These are phyloP conservation scores for Siderastrea siderea DNA, from an alignment of 92 coral and sea anemone genomes.

Conservation along the genomic window DNA sequence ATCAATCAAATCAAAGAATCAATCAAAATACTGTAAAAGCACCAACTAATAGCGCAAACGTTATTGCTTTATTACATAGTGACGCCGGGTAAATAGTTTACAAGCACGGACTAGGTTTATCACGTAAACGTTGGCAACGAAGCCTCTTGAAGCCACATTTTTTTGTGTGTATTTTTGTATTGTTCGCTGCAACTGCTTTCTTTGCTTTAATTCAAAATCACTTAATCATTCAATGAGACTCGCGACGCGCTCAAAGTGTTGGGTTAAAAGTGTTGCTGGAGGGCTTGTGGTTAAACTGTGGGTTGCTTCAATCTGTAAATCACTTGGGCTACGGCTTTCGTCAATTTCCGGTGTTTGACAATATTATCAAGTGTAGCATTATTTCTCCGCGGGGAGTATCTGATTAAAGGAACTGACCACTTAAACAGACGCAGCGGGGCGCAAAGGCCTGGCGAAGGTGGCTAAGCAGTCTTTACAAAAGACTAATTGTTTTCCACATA, in stretches of 20 bases:
- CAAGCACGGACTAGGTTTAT: background rate
- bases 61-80: too few relatives aligned
- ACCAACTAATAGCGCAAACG: too few relatives aligned
- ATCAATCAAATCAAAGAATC: too few relatives aligned
- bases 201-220: background rate
- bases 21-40: too few relatives aligned
- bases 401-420: slow-evolving; percentile 1
- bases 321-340: slow-evolving; percentile 7
- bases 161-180: background rate
- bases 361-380: slow-evolving; percentile 6
- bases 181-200: background rate
- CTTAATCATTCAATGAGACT: background rate
- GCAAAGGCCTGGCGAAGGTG: background rate
- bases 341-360: slow-evolving; percentile 19
- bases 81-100: background rate
- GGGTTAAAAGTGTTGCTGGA: background rate
- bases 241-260: background rate
- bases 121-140: background rate
- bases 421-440: slow-evolving; percentile 48
- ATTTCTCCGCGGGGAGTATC: slow-evolving; percentile 32
- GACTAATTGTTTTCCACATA: slow-evolving; percentile 20
- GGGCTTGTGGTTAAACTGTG: background rate
- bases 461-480: slow-evolving; percentile 12
- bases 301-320: background rate
- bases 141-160: background rate